Percentiles rank a stretch among this genome's conserved stretches.
These are phyloP conservation scores for western clawed frog (Xenopus tropicalis) DNA, from an alignment of 2,113 vertebrate species.

Conservation along the genomic window DNA sequence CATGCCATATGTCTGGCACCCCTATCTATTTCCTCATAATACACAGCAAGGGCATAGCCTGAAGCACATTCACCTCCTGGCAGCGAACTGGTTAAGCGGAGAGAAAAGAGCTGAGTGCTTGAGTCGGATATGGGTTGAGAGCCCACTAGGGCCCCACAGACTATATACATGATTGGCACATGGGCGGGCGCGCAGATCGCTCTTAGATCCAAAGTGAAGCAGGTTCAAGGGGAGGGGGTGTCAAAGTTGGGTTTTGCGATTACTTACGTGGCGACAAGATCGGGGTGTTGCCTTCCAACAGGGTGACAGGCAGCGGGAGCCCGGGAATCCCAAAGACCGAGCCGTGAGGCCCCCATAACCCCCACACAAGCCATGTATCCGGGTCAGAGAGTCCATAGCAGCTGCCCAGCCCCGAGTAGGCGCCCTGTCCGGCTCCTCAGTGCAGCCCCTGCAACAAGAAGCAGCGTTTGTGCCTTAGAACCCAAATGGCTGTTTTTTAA, in stretches of 20 bases:
- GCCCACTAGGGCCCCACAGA: conserved; percentile 43
- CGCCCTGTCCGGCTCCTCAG: conserved; percentile 71
- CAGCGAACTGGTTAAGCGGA: conserved; percentile 13
- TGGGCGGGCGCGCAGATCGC: conserved; percentile 54
- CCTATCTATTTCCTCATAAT: no score
- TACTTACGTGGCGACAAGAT: conserved; percentile 82
- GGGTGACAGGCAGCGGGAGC: conserved; percentile 77
- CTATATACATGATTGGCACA: conserved; percentile 50
- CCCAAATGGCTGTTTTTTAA: conserved; percentile 79
- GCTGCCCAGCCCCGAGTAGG: conserved; percentile 44
- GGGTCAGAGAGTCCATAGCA: neutral
- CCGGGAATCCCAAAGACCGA: conserved; percentile 58
- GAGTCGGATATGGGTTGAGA: conserved; percentile 30
- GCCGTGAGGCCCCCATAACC: conserved; percentile 56
- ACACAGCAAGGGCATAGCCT: no score
- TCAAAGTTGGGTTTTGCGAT: conserved; percentile 73
- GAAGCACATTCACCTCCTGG: neutral
- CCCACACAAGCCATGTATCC: conserved; percentile 43
- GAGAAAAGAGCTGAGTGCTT: no score
- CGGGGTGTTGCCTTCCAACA: conserved; percentile 73
- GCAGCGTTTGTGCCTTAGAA: conserved; percentile 97
- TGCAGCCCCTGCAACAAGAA: conserved; percentile 90
- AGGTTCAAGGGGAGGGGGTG: conserved; percentile 49
- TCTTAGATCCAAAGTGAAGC: conserved; percentile 61
- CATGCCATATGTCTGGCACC: no score